These are phyloP conservation scores for Portevinia maculata DNA, from an alignment of 2,888 invertebrate species.

Conservation along the genomic window DNA sequence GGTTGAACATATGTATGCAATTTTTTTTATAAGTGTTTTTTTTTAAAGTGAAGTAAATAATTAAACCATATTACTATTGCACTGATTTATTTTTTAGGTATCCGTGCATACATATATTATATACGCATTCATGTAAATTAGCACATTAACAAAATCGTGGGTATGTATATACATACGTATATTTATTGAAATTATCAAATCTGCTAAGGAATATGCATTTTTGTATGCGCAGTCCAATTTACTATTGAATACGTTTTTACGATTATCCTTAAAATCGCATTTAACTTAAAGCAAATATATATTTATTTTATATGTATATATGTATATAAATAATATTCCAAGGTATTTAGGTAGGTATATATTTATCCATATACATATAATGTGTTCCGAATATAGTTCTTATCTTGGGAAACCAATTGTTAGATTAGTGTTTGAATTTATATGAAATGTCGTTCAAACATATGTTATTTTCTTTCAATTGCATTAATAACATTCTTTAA, in stretches of 20 bases:
- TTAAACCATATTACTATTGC: neutral
- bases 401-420: neutral
- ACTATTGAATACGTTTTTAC: neutral
- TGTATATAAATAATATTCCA: too few species aligned
- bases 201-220: slow-evolving; percentile 1
- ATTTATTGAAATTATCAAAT: slow-evolving; percentile 4
- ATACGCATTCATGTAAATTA: neutral
- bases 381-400: neutral
- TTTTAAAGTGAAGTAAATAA: too few species aligned
- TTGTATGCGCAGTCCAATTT: neutral
- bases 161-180: slow-evolving; percentile 4
- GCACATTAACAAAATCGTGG: neutral
- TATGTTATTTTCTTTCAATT: neutral
- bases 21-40: too few species aligned
- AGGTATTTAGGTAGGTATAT: neutral
- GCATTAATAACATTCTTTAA: neutral
- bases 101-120: neutral
- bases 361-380: neutral
- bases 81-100: neutral
- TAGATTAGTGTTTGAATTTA: neutral
- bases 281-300: neutral
- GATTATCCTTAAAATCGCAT: neutral
- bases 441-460: neutral
- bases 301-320: too few species aligned
- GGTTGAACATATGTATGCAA: neutral